Evolutionary conservation across 2,113 vertebrate species (phyloP), one percentile per base, ranked within the genome.

Genomic region (Tragelaphus imberbis): DNA sequence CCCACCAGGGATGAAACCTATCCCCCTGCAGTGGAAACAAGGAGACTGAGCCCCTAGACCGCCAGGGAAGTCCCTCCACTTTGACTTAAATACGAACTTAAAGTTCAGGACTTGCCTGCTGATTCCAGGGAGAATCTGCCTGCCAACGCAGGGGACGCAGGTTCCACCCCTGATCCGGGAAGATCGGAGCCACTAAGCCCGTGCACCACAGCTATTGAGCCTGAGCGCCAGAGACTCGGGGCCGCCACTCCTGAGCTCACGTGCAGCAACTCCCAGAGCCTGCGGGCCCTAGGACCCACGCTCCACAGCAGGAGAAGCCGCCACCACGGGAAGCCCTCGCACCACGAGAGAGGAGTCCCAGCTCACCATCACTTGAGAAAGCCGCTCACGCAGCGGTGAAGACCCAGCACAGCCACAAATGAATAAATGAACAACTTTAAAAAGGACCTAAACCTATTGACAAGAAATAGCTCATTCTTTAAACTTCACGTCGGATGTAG

Each of bases 361-460:
- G 36, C 36, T 77, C 23, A 13, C 36, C 0, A 1, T 36, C 23
- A 7, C 23, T 25, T 44, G 23, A 77, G 36, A 44, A 44, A 77
- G 12, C 71, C 4, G 0, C 68, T 71, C 5, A 0, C 0, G 0
- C 68, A 71, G n/a, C 1, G 5, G n/a, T 23, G n/a, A 71, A 71
- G 9, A 59, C 59, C 59, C 25, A 14, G 28, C 2, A 1, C 28
- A 14, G 71, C 23, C 36, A 77, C 44, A 77, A 44, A 44, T 77
- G 44, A 77, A 44, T 6, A 13, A 77, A 5, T 23, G 68, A 40
- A 7, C 25, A 28, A 53, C 80, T 84, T 71, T 28, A 23, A 5
- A 7, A 28, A 65, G 84, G 75, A 58, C 23, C 36, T 51, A 36
- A 28, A 10, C 49, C 47, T 81, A 0, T 8, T 33, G 36, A 36